Evolutionary conservation across 2,113 vertebrate genomes (phyloP).

Genomic region (Formicarius rufipectus): DNA sequence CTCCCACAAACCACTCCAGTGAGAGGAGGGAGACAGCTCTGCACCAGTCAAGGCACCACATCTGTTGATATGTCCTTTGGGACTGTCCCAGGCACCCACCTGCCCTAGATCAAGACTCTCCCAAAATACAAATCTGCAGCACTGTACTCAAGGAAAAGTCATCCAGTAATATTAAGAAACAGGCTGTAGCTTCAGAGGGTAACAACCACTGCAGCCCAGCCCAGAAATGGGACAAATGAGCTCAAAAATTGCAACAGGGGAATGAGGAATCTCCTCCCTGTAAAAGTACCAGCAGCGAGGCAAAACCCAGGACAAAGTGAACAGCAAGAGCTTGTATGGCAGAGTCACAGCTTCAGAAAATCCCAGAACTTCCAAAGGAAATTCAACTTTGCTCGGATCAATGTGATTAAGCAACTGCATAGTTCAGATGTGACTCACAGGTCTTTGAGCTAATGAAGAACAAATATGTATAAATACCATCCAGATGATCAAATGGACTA

Average conservation of each 20-base stretch:
- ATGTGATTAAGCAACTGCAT: slow-evolving; percentile 59
- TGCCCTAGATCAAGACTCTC: not conserved
- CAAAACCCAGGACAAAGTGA: not conserved
- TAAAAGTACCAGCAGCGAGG: not conserved
- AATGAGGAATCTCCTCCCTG: not conserved
- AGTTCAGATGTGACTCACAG: slow-evolving; percentile 68
- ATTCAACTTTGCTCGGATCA: slow-evolving; percentile 46
- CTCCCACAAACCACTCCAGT: not conserved
- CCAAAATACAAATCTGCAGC: not conserved
- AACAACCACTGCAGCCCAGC: not conserved
- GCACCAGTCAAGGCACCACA: fast-evolving
- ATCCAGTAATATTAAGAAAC: not conserved
- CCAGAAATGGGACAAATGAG: not conserved
- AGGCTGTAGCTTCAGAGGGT: not conserved
- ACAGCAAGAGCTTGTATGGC: not conserved
- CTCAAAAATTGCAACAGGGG: fast-evolving
- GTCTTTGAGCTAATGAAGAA: slow-evolving; percentile 69
- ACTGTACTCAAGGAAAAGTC: fast-evolving
- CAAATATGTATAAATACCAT: slow-evolving; percentile 76
- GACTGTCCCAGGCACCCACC: fast-evolving
- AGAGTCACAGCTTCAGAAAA: not conserved
- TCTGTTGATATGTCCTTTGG: fast-evolving
- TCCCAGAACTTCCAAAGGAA: not conserved
- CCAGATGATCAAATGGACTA: slow-evolving; percentile 75
- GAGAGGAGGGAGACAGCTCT: not conserved